These are phyloP conservation scores for Tretioscincus oriximinensis DNA, from an alignment of 2,113 vertebrate species.

Conservation along the genomic window DNA sequence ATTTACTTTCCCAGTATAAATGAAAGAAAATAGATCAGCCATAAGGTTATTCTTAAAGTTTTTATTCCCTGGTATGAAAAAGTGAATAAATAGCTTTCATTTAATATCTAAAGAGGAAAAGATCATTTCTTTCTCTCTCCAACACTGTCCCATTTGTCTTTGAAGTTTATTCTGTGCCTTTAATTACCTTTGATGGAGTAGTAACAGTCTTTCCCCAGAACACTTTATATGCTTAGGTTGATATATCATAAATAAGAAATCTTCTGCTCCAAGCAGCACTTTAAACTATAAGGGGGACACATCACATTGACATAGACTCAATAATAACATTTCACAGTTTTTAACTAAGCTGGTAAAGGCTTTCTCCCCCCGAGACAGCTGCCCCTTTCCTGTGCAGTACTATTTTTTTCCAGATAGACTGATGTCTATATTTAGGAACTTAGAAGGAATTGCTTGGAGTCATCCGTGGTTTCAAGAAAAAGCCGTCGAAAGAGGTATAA, in stretches of 20 bases:
- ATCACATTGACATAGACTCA: constrained; percentile 63
- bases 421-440: constrained; percentile 77
- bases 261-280: constrained; percentile 64
- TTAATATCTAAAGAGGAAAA: constrained; percentile 44
- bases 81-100: constrained; percentile 44
- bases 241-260: constrained; percentile 69
- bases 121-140: constrained; percentile 14
- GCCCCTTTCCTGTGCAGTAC: constrained; percentile 62
- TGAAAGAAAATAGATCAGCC: not conserved
- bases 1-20: not conserved
- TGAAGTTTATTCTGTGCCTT: constrained; percentile 69
- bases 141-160: constrained; percentile 63
- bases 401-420: constrained; percentile 64
- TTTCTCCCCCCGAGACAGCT: constrained; percentile 45
- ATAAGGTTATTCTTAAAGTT: constrained; percentile 37
- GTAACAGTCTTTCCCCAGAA: constrained; percentile 57
- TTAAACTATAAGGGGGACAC: constrained; percentile 67
- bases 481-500: constrained; percentile 66
- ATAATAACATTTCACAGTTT: constrained; percentile 72
- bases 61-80: not conserved
- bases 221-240: constrained; percentile 64
- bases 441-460: constrained; percentile 72
- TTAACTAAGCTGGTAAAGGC: constrained; percentile 62
- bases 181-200: constrained; percentile 73
- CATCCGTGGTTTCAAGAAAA: constrained; percentile 71